A percentile compares a stretch with the other conserved stretches of the same genome.
phyloP scores from a whole-genome alignment of 2,797 vertebrate species.

The Danionella dracula region DNA sequence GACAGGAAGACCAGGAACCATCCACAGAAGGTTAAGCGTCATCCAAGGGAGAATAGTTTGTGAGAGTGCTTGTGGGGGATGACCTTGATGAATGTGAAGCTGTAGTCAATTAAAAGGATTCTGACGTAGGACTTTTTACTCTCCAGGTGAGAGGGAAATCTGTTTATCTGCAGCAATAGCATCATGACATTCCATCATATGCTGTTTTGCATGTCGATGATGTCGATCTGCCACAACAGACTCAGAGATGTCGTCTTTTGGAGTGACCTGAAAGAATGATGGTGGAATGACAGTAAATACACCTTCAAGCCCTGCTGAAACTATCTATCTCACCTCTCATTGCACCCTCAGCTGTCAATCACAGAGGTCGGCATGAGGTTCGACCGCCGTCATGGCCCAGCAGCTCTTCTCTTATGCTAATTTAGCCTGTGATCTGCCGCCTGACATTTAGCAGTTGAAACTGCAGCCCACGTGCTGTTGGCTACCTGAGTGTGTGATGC shows the following conservation, averaged over 20 bases:
- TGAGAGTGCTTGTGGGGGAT: too few relatives aligned
- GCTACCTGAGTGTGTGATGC: slow-evolving; percentile 5
- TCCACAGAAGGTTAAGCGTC: too few relatives aligned
- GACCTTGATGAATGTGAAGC: too few relatives aligned
- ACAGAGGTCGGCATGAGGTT: slow-evolving; percentile 30
- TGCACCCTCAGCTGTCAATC: slow-evolving; percentile 46
- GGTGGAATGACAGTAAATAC: slow-evolving; percentile 46
- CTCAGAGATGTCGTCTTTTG: slow-evolving; percentile 7
- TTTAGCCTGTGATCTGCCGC: slow-evolving; percentile 32
- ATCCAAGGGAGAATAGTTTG: too few relatives aligned
- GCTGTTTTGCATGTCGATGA: slow-evolving; percentile 19
- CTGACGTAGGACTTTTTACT: too few relatives aligned
- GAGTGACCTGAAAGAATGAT: slow-evolving; percentile 28
- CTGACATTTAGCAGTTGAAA: slow-evolving; percentile 45
- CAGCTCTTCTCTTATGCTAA: slow-evolving; percentile 40
- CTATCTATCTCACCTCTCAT: slow-evolving; percentile 37
- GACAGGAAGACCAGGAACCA: too few relatives aligned
- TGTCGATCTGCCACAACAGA: slow-evolving; percentile 11
- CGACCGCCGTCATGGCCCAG: slow-evolving; percentile 31
- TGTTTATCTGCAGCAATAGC: too few relatives aligned
- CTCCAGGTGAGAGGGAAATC: too few relatives aligned
- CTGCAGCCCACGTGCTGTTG: slow-evolving; percentile 22
- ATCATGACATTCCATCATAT: slow-evolving; percentile 7
- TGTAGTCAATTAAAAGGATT: too few relatives aligned
- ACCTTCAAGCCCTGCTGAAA: slow-evolving; percentile 18